Percentiles rank a stretch among this genome's conserved stretches.
These are phyloP conservation scores for Rotaria sp. DNA, from an alignment of 2,888 invertebrate species.

Conservation along the genomic window DNA sequence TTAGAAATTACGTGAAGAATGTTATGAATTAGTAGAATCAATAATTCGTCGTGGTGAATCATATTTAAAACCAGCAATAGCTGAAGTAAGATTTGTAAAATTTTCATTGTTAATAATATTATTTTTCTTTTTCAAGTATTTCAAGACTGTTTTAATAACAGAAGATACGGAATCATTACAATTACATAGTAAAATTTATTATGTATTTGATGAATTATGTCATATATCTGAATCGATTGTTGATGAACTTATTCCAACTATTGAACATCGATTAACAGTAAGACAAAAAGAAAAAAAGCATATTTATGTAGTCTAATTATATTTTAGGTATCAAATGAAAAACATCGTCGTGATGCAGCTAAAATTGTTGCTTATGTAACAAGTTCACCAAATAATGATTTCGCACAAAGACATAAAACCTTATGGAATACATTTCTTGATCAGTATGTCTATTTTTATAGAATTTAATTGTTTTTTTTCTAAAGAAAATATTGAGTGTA, in stretches of 20 bases:
- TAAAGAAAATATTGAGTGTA: too few relatives aligned
- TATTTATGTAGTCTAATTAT: not conserved
- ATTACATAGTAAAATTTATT: conserved; percentile 19
- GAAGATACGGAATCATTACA: conserved; percentile 19
- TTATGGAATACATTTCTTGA: conserved; percentile 21
- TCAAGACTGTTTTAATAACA: not conserved
- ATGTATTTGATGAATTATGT: conserved; percentile 27
- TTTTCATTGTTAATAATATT: not conserved
- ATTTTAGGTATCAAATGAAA: conserved; percentile 15
- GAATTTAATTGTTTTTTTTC: too few relatives aligned
- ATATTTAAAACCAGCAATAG: conserved; percentile 2
- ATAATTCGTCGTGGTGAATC: not conserved
- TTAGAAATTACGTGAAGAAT: conserved; percentile 28
- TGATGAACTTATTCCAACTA: not conserved
- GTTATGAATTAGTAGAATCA: conserved; percentile 29
- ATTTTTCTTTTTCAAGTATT: not conserved
- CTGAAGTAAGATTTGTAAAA: not conserved
- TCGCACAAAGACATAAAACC: not conserved
- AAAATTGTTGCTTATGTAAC: conserved; percentile 8
- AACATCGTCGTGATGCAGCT: conserved; percentile 28
- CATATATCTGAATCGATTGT: not conserved
- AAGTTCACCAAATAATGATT: conserved; percentile 27
- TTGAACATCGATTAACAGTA: conserved; percentile 29
- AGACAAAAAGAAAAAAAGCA: not conserved
- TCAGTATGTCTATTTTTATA: not conserved